A percentile compares a stretch with the other conserved stretches of the same genome.
These are phyloP conservation scores for Streblospio benedicti DNA, from an alignment of 1,140 invertebrate genomes.

Conservation along the genomic window DNA sequence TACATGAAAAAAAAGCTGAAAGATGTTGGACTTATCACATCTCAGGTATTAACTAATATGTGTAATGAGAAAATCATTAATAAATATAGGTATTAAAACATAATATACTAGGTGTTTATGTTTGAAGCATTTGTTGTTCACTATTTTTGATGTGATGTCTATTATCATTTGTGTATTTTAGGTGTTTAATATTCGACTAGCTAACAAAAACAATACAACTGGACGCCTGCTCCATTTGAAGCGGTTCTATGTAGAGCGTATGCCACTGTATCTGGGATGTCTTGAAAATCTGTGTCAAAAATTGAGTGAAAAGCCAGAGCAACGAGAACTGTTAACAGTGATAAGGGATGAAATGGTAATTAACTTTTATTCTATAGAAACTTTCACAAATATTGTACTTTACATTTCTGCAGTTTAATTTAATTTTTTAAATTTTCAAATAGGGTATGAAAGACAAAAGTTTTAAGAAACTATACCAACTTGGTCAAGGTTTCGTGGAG, in stretches of 20 bases:
- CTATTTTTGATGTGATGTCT: no score
- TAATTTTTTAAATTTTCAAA: background rate
- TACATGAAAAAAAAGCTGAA: conserved; percentile 58
- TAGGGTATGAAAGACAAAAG: background rate
- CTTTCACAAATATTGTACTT: background rate
- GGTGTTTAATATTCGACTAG: conserved; percentile 16
- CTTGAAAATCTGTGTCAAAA: conserved; percentile 6
- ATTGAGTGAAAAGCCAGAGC: conserved; percentile 6
- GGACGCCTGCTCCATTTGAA: conserved; percentile 54
- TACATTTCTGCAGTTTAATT: background rate
- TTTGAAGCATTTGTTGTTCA: conserved; percentile 33
- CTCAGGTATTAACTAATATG: conserved; percentile 50
- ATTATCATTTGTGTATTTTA: conserved; percentile 15
- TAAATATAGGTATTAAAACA: background rate
- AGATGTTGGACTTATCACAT: conserved; percentile 56
- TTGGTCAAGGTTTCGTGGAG: background rate
- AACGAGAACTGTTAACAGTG: conserved; percentile 5
- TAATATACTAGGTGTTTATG: conserved; percentile 24
- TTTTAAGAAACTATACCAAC: background rate
- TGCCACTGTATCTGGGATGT: conserved; percentile 5
- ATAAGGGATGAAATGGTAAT: background rate
- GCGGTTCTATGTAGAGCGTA: conserved; percentile 4
- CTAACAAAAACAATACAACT: conserved; percentile 31
- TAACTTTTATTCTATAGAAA: background rate
- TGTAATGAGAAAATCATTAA: background rate